These are phyloP conservation scores for Sebastes nivosus DNA, from an alignment of 2,797 vertebrate genomes.

Conservation along the genomic window DNA sequence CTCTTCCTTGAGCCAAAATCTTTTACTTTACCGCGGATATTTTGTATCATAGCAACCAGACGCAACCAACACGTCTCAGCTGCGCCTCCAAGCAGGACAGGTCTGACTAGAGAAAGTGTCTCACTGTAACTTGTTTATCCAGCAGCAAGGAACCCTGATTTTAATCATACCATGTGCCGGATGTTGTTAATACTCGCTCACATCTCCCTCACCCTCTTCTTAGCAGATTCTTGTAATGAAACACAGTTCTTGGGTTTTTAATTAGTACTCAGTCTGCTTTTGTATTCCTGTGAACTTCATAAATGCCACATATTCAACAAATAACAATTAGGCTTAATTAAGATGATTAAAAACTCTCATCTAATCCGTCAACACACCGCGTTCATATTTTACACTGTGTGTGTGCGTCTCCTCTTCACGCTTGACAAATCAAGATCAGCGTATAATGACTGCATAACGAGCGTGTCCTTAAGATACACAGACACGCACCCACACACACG, in stretches of 20 bases:
- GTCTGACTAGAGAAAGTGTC: neutral
- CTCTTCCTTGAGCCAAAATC: too few relatives aligned
- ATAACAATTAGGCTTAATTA: constrained; percentile 80
- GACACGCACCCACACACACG: constrained; percentile 22
- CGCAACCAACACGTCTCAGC: too few relatives aligned
- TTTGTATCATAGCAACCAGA: too few relatives aligned
- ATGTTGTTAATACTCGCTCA: neutral
- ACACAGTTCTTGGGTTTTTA: constrained; percentile 55
- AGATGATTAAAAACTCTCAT: constrained; percentile 75
- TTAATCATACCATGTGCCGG: neutral
- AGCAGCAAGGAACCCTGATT: neutral
- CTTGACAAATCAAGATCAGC: constrained; percentile 71
- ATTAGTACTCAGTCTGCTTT: constrained; percentile 62
- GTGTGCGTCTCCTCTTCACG: constrained; percentile 50
- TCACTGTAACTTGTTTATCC: neutral
- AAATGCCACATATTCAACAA: constrained; percentile 77
- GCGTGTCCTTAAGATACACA: constrained; percentile 65
- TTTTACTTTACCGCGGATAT: too few relatives aligned
- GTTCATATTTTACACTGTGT: constrained; percentile 43
- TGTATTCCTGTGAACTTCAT: constrained; percentile 61
- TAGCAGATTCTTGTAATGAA: constrained; percentile 55
- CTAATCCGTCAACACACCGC: constrained; percentile 63
- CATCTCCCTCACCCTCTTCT: constrained; percentile 10
- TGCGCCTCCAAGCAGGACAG: too few relatives aligned
- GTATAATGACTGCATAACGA: constrained; percentile 63